Conservation (phyloP, 2,797 vertebrate species). For the Bucorvus abyssinicus region DNA sequence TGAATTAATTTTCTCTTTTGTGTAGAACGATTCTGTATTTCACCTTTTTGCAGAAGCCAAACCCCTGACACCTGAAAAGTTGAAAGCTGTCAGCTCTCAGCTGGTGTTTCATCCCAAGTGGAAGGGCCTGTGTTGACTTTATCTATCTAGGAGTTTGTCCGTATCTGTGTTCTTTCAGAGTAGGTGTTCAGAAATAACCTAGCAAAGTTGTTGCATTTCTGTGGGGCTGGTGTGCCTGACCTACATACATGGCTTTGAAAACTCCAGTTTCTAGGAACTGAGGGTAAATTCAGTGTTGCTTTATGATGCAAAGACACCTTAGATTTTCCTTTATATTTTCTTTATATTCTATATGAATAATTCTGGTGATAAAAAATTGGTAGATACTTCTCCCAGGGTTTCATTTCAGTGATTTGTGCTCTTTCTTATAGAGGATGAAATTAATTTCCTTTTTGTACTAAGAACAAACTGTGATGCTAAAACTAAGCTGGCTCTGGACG, state of each 20-base stretch:
- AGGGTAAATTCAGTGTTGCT: neutral
- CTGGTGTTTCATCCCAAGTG: neutral
- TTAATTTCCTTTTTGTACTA: neutral
- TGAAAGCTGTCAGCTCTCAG: neutral
- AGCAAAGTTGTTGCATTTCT: neutral
- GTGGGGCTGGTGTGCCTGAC: neutral
- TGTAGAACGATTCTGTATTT: neutral
- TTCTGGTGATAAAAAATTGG: neutral
- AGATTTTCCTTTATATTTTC: neutral
- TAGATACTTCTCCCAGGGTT: neutral
- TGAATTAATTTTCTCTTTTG: neutral
- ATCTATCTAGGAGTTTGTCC: neutral
- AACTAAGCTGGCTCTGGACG: neutral
- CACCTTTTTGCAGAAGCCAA: neutral
- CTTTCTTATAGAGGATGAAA: neutral
- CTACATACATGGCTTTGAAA: neutral
- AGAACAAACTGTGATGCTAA: neutral
- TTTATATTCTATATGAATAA: neutral
- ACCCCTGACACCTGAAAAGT: neutral
- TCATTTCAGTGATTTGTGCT: neutral
- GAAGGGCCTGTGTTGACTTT: neutral
- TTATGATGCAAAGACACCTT: neutral
- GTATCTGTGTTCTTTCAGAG: neutral
- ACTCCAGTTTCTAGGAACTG: neutral
- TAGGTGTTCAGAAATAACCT: neutral